Evolutionary conservation across 2,888 invertebrate species (phyloP).

Genomic region (Sarcophaga caerulescens): DNA sequence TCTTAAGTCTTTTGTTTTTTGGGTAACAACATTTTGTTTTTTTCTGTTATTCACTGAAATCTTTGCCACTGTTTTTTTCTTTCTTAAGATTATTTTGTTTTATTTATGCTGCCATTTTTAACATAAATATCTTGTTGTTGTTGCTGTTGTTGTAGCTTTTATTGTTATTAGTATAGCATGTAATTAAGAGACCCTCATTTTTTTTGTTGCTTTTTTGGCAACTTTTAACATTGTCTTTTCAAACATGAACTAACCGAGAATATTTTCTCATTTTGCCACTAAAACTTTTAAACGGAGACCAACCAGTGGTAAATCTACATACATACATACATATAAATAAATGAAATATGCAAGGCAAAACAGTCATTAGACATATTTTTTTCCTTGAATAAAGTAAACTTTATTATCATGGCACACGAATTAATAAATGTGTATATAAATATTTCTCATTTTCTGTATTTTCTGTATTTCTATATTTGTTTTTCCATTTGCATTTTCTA

Average conservation of each 20-base stretch:
- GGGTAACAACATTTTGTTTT: constrained; percentile 46
- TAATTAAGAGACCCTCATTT: constrained; percentile 64
- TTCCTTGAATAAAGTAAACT: constrained; percentile 11
- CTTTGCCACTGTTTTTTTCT: constrained; percentile 49
- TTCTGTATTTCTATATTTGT: neutral
- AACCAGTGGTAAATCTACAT: neutral
- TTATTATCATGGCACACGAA: neutral
- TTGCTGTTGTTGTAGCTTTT: neutral
- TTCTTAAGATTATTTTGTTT: constrained; percentile 32
- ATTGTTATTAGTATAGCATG: constrained; percentile 33
- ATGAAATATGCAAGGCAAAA: neutral
- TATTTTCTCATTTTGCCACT: neutral
- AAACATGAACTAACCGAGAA: constrained; percentile 16
- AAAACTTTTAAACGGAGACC: neutral
- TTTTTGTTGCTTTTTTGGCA: neutral
- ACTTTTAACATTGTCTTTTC: neutral
- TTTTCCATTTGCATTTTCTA: constrained; percentile 5
- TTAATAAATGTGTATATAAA: constrained; percentile 3
- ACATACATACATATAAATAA: neutral
- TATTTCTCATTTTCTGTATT: neutral
- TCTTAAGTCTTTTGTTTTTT: constrained; percentile 60
- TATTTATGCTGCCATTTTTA: neutral
- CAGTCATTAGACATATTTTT: neutral
- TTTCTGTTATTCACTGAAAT: constrained; percentile 8
- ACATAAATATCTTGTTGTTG: constrained; percentile 32